Percentiles rank a stretch among this genome's conserved stretches.
Conservation (phyloP, 2,113 vertebrate genomes). For the Cebus imitator region DNA sequence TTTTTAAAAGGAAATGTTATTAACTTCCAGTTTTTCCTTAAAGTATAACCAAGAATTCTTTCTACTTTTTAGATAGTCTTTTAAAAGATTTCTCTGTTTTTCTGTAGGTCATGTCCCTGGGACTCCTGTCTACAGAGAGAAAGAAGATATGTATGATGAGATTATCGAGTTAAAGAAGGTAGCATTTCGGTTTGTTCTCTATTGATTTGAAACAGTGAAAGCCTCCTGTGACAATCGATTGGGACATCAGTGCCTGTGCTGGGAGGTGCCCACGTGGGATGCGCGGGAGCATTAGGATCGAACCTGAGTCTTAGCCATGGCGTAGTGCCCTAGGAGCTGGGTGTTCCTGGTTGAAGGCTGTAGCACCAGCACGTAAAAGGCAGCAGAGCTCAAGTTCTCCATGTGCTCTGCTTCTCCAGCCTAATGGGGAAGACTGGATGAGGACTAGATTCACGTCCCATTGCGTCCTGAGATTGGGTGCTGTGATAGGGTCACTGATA, state of each 20-base stretch:
- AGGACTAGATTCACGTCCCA: background rate
- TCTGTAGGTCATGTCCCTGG: conserved; percentile 82
- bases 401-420: background rate
- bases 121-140: conserved; percentile 89
- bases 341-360: background rate
- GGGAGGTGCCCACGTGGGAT: rapidly evolving
- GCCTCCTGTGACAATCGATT: rapidly evolving
- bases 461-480: background rate
- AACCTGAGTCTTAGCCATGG: rapidly evolving
- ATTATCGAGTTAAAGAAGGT: conserved; percentile 97
- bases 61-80: background rate
- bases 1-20: background rate
- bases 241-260: background rate
- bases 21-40: conserved; percentile 28
- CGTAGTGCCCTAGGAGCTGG: rapidly evolving
- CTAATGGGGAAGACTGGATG: rapidly evolving
- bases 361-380: background rate
- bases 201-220: rapidly evolving
- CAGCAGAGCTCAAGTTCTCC: background rate
- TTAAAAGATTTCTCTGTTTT: background rate
- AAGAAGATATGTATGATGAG: conserved; percentile 96
- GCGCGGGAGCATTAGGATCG: rapidly evolving
- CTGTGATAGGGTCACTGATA: rapidly evolving
- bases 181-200: background rate
- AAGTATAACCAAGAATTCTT: background rate